Evolutionary conservation across 1,140 invertebrate genomes (phyloP), one percentile per base, ranked within the genome.

Genomic region (Tetranychus urticae): DNA sequence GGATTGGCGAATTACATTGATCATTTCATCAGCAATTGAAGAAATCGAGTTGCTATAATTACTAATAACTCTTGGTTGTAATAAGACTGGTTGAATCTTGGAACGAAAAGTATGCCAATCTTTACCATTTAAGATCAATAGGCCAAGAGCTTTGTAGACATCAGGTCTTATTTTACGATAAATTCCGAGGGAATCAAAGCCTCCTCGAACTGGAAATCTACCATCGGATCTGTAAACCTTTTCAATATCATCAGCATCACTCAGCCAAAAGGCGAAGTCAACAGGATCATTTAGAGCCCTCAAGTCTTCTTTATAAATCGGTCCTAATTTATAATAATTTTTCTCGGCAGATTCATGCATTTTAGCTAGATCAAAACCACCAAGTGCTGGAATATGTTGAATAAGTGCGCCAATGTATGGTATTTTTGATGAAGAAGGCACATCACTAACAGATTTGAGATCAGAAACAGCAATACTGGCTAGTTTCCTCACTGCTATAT

Each of bases 61-160:
- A 37, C 79, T 72, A 0, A 86, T 79, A 65, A 80, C 81, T 60
- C 78, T 76, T 0, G 83, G 80, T 61, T 80, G 79, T 65, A 84
- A 82, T 39, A 91, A 71, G 37, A 79, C 79, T 69, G 83, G 84
- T 60, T 65, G 62, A 68, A 89, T 83, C 48, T 80, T 77, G 61
- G 78, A 82, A 35, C 88, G 75, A 1, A 91, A 68, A 60, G 79
- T 75, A 77, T 80, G 82, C 89, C 88, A 92, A 62, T 86, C 80
- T 8, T 74, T 69, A 1, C 87, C 87, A 75, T 92, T 90, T 56
- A 85, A 88, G 10, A 85, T 81, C 63, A 91, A 72, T 39, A 91
- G 73, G 34, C 88, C 88, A 6, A 84, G 85, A 50, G 78, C 80
- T 58, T 81, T 84, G 69, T 89, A 88, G 42, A 85, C 69, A 55